Evolutionary conservation across 92 coral and sea anemone species (phyloP), one percentile per base, ranked within the genome.

Genomic region (Umimayanthus kanabou): DNA sequence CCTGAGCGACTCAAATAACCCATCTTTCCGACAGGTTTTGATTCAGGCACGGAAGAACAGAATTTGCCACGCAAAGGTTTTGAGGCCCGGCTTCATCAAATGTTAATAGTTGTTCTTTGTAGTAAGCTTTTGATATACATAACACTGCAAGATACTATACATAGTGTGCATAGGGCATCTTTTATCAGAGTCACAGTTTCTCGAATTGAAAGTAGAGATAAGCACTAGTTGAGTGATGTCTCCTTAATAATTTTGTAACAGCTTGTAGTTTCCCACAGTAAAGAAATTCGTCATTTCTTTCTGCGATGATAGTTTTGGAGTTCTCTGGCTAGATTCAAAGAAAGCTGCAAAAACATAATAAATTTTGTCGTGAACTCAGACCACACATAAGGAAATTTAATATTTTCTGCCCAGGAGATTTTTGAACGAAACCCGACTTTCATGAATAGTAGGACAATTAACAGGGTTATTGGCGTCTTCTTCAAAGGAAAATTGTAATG

Each of bases 361-460:
- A 83, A 83, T 70, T 83, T 83, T 69, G 4, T 83, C 45, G 37
- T 28, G 65, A 69, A 70, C 42, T 42, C 65, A 50, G 87, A 83
- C 78, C 87, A 43, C 87, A 83, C 87, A 71, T 83, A 53, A 70
- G 49, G 87, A 83, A 83, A 83, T 70, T 83, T 83, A 83, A 83
- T 83, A 70, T 83, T 83, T 69, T 83, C 78, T 39, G 28, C 87
- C 77, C 87, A 83, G 87, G 87, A 83, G 78, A 83, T 83, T 71
- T 83, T 75, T 67, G 78, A 69, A 49, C 87, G 87, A 83, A 83
- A 83, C 87, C 87, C 33, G 87, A 83, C 87, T 83, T 83, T 70
- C 87, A 83, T 83, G 87, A 83, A 83, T 83, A 70, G 87, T 67
- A 43, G 78, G 42, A 83, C 87, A 83, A 83, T 83, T 83, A 83